Conservation (phyloP, 2,113 vertebrate species). For the Salvator merianae region DNA sequence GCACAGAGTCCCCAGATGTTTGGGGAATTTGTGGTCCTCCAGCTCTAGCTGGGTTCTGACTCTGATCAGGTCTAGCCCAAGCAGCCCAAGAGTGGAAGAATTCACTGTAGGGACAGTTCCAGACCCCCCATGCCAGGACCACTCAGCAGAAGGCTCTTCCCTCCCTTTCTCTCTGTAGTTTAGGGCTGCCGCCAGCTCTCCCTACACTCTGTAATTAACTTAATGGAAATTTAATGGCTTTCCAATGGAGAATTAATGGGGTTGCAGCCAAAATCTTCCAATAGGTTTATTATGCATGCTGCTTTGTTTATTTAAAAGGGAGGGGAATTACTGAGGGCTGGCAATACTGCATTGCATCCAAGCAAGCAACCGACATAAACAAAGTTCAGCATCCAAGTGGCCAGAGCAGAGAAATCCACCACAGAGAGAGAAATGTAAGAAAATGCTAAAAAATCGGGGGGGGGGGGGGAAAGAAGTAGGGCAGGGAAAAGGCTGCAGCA, state of each 20-base stretch:
- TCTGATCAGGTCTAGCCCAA: neutral
- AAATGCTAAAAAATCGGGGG: neutral
- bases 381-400: neutral
- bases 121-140: neutral
- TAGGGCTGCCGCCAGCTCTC: neutral
- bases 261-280: neutral
- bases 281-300: neutral
- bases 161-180: neutral
- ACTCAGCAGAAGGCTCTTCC: neutral
- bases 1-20: neutral
- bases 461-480: neutral
- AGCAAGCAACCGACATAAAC: neutral
- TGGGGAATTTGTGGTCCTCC: neutral
- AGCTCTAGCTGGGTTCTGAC: neutral
- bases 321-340: neutral
- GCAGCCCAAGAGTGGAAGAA: too few relatives aligned
- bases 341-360: neutral
- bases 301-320: neutral
- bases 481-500: neutral
- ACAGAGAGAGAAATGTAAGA: neutral
- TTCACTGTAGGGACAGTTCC: neutral
- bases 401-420: neutral
- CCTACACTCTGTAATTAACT: neutral
- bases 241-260: neutral
- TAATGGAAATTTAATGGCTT: neutral